Evolutionary conservation across 92 coral and sea anemone genomes (phyloP), one percentile per base, ranked within the genome.

Genomic region (Porites divaricata): DNA sequence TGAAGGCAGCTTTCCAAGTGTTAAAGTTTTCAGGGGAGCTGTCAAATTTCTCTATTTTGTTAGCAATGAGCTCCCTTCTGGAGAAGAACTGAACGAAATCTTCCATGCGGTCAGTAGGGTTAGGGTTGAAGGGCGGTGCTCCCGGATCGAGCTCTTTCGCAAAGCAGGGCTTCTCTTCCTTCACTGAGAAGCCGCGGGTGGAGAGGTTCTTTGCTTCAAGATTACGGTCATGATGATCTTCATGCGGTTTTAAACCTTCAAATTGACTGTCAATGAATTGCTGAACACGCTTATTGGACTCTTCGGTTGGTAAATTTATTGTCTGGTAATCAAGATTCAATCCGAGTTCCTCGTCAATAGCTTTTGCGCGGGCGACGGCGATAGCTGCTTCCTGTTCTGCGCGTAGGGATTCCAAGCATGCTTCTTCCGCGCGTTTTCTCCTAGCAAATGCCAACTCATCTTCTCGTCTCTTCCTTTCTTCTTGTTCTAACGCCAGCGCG

Each of bases 1-100:
- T 8, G 14, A 83, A 83, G 0, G 87, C 9, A 0, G 53, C 86
- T 17, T 78, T 90, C 96, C 92, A 93, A 2, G 90, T 56, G 50
- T 56, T 52, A 68, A 22, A 88, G 68, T 93, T 90, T 59, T 86
- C 94, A 1, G 96, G 92, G 14, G 71, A 70, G n/a, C 88, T 77
- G 45, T 93, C 89, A 35, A 93, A 90, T 23, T 82, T 90, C 51
- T 90, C 94, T 0, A 88, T 74, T 61, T 87, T 92, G 25, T 92
- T 89, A 0, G 93, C 66, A 0, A 89, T 22, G 0, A 84, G 82
- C 21, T 87, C 88, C 6, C 80, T 22, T 24, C 80, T 2, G 19
- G 87, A 74, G 80, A 83, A 73, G 22, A 83, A 73, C 28, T 74
- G 72, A 8, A 72, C 35, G 12, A 10, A 72, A 5, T 41, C 45